A percentile compares a stretch with the other conserved stretches of the same genome.
Evolutionary conservation across 2,888 invertebrate species (phyloP).

Genomic region (Allolobophora icterica): DNA sequence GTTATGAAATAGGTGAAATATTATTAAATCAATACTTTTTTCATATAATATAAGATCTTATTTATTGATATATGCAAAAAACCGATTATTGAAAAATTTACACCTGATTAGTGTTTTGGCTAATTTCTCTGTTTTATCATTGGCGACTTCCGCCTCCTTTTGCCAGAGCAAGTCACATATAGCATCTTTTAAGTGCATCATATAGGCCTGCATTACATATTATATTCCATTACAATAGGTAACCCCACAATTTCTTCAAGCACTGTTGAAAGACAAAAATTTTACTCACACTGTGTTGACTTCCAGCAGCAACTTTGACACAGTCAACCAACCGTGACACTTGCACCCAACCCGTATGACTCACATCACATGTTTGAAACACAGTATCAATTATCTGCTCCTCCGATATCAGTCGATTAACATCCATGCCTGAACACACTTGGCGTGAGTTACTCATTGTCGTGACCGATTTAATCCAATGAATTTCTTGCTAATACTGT

Average conservation of each 20-base stretch:
- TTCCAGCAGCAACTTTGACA: neutral
- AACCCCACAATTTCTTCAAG: neutral
- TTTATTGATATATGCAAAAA: too few species aligned
- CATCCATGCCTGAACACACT: neutral
- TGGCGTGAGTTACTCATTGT: neutral
- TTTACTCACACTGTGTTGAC: neutral
- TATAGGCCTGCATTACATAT: neutral
- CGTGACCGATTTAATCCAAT: neutral
- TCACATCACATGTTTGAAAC: neutral
- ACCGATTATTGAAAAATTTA: too few species aligned
- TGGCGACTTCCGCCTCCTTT: too few species aligned
- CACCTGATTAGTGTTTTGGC: too few species aligned
- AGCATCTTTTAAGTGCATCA: neutral
- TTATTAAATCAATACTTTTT: too few species aligned
- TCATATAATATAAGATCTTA: too few species aligned
- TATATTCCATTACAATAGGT: neutral
- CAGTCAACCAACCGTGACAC: neutral
- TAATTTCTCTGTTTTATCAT: too few species aligned
- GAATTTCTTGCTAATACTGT: neutral
- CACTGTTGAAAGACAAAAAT: neutral
- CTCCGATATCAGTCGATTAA: neutral
- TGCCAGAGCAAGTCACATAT: too few species aligned
- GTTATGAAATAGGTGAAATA: too few species aligned
- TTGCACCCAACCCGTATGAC: neutral
- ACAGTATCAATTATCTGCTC: constrained; percentile 25